Base-by-base conservation (phyloP, 1,140 invertebrate genomes). In the Drosophila ambigua region DNA sequence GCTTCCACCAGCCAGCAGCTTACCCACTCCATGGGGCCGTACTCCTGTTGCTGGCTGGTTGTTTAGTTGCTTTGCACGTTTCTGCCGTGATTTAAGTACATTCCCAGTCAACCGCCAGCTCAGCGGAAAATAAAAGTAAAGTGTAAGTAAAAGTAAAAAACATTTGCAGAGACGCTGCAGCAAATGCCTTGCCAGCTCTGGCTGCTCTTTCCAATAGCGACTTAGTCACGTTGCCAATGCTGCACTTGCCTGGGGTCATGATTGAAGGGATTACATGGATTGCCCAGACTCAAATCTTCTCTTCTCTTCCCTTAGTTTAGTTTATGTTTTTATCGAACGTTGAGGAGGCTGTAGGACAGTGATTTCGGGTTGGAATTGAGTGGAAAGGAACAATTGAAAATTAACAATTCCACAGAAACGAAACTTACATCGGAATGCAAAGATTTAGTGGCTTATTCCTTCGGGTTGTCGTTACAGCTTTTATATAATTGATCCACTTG, bases 21-120 rank as follows among this genome's bases (percentile, higher is more conserved):
- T 2, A 1, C n/a, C 15, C 15, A 9, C n/a, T 5, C 35, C 35
- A 13, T 39, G 45, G 51, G 20, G 31, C 11, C 11, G 3, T 50
- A 9, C 31, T 44, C 39, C 44, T 41, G 9, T 35, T 67, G 43
- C 11, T 66, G 44, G 64, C 39, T 45, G n/a, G 13, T 39, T 69
- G 65, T 71, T 71, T 69, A 55, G 45, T 69, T 69, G 67, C 67
- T 69, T 23, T 68, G 67, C 67, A 71, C 67, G 67, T 71, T 39
- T 55, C 5, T 20, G 20, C 45, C 45, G 67, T 71, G 67, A 71
- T 69, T 69, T 71, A 71, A 69, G 67, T 69, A 67, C 63, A 55
- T 67, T 55, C 11, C 50, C 50, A 26, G 51, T 23, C n/a, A 16
- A 31, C n/a, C 13, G 31, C 51, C 51, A 53, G 16, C 31, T 20